Conservation (phyloP, 2,888 invertebrate species). For the Tethea ocularis region DNA sequence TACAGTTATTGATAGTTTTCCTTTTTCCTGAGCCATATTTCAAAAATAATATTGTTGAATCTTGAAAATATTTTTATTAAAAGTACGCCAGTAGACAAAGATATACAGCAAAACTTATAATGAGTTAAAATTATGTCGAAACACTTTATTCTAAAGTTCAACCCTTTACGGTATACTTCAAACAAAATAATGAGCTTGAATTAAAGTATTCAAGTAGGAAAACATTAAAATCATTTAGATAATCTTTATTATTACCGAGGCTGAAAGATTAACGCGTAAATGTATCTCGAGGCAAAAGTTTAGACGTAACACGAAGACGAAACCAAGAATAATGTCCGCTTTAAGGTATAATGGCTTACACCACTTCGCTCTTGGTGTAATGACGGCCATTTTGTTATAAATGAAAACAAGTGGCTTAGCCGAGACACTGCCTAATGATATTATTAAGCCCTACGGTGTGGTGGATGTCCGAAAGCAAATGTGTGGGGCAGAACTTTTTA, state of each 20-base stretch:
- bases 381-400: constrained; percentile 66
- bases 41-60: no score
- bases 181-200: neutral
- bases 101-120: neutral
- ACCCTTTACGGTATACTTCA: constrained; percentile 1
- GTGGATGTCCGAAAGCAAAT: constrained; percentile 11
- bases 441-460: constrained; percentile 24
- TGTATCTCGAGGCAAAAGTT: constrained; percentile 40
- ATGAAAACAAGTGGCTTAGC: constrained; percentile 70
- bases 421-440: constrained; percentile 60
- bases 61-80: no score
- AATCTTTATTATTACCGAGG: constrained; percentile 9
- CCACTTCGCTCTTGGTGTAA: constrained; percentile 69
- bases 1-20: no score
- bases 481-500: neutral
- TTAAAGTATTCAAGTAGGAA: constrained; percentile 11
- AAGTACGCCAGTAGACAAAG: neutral
- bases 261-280: constrained; percentile 10
- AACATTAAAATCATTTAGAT: constrained; percentile 10
- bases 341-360: constrained; percentile 63
- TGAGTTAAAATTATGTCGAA: neutral
- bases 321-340: constrained; percentile 63
- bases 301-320: constrained; percentile 49
- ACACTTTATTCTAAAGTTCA: neutral
- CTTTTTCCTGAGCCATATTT: no score